phyloP scores from a whole-genome alignment of 2,888 invertebrate species.

The Philereme vetulata region DNA sequence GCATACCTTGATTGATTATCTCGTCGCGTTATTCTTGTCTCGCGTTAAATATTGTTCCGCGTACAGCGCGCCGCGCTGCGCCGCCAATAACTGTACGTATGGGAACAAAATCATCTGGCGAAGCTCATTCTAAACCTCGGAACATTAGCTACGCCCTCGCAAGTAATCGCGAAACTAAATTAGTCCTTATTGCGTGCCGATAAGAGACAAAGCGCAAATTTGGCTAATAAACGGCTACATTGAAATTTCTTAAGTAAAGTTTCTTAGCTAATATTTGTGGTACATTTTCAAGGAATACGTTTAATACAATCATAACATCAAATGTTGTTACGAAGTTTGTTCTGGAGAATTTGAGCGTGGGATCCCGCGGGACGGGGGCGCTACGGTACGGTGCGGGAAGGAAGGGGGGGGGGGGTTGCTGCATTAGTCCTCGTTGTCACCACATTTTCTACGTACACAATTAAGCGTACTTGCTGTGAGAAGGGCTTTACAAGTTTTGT shows the following conservation, averaged over 20 bases:
- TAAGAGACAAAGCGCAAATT: constrained; percentile 35
- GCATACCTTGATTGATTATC: constrained; percentile 34
- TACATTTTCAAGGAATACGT: constrained; percentile 66
- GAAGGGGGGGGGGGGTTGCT: constrained; percentile 29
- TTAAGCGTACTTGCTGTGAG: constrained; percentile 28
- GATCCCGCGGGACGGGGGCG: constrained; percentile 16
- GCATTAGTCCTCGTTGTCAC: constrained; percentile 30
- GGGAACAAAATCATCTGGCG: constrained; percentile 64
- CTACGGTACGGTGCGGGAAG: too few relatives aligned
- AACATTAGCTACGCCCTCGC: constrained; percentile 34
- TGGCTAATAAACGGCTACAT: constrained; percentile 36
- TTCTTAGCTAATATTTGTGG: constrained; percentile 69
- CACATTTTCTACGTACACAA: constrained; percentile 37
- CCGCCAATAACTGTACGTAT: constrained; percentile 52
- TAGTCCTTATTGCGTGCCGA: constrained; percentile 39
- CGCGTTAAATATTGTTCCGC: constrained; percentile 49
- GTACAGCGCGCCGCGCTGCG: constrained; percentile 48
- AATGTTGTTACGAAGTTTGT: constrained; percentile 62
- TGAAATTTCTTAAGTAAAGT: constrained; percentile 59
- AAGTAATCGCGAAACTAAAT: constrained; percentile 34
- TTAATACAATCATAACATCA: constrained; percentile 71
- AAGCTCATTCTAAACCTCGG: constrained; percentile 51
- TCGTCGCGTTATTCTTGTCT: constrained; percentile 35
- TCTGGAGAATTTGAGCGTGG: constrained; percentile 24
- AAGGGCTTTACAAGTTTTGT: constrained; percentile 37